Evolutionary conservation across 2,888 invertebrate species (phyloP), one percentile per base, ranked within the genome.

Genomic region (Ophioninae sp.): DNA sequence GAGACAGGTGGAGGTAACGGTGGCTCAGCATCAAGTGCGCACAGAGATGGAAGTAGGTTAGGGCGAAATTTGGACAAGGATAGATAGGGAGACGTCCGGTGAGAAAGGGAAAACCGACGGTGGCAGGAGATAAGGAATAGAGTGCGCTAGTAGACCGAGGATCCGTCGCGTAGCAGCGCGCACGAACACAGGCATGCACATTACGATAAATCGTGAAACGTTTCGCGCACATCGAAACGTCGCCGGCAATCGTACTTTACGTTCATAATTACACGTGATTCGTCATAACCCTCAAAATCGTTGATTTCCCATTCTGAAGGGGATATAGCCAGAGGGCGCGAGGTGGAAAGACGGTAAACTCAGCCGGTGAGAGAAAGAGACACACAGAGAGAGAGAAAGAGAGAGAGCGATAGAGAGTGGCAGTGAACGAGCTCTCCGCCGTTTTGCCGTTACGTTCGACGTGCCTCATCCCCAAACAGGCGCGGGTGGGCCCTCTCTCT

Each of bases 401-500:
- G 21, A 23, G 72, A 23, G 37, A 76, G 75, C 56, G 77, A 78
- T 64, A 78, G 76, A 20, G 59, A 62, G 64, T 69, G 70, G 65
- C 61, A 21, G 80, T 37, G 61, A 77, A 61, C 23, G 73, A 44
- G 69, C 75, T 56, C 69, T 75, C 44, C 75, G 62, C 70, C 65
- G 74, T 82, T 85, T 81, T 61, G 90, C 87, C 85, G 94, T 95
- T 94, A 94, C 94, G 94, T 95, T 94, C 94, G 94, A 94, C 94
- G 94, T 94, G 94, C 94, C 94, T 94, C 94, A 94, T 94, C 94
- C 94, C 94, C 82, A 75, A 79, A 76, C 41, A 69, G 75, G 69
- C 75, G 85, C 78, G 88, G 88, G 88, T 87, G 88, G 87, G 87
- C 86, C n/a, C 65, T 85, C 87, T 88, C 88, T 88, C 94, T 94